phyloP scores from a whole-genome alignment of 2,888 invertebrate species.

The Congeria kusceri region DNA sequence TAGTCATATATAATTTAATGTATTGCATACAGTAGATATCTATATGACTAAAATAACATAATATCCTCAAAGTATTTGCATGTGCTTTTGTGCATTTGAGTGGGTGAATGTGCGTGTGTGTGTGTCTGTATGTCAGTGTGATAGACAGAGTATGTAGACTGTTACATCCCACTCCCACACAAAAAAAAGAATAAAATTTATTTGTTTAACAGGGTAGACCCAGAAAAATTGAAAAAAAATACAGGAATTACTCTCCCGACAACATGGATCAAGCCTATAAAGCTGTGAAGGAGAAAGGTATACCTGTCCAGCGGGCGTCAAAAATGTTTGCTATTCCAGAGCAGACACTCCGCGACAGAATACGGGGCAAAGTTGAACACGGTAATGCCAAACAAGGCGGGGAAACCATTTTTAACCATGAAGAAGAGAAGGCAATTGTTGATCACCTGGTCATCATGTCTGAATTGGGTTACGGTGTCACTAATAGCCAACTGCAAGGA shows the following conservation, averaged over 20 bases:
- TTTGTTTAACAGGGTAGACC: no score
- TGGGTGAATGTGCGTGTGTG: no score
- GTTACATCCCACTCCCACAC: no score
- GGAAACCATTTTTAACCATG: neutral
- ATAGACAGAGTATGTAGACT: no score
- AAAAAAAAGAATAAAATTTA: no score
- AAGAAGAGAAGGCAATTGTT: neutral
- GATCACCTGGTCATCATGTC: neutral
- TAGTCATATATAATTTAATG: no score
- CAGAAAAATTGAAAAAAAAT: no score
- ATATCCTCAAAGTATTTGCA: no score
- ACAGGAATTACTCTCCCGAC: neutral
- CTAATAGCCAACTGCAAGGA: neutral
- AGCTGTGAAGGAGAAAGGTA: neutral
- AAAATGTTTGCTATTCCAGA: neutral
- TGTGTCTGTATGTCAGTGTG: no score
- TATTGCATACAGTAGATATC: no score
- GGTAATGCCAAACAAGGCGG: neutral
- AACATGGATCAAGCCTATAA: slow-evolving; percentile 1
- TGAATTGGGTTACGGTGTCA: neutral
- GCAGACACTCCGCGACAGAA: neutral
- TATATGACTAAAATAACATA: no score
- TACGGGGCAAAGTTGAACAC: neutral
- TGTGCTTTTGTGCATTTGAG: no score
- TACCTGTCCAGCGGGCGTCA: neutral